Base-by-base conservation (phyloP, 2,888 invertebrate genomes). In the Dendrolimus houi region DNA sequence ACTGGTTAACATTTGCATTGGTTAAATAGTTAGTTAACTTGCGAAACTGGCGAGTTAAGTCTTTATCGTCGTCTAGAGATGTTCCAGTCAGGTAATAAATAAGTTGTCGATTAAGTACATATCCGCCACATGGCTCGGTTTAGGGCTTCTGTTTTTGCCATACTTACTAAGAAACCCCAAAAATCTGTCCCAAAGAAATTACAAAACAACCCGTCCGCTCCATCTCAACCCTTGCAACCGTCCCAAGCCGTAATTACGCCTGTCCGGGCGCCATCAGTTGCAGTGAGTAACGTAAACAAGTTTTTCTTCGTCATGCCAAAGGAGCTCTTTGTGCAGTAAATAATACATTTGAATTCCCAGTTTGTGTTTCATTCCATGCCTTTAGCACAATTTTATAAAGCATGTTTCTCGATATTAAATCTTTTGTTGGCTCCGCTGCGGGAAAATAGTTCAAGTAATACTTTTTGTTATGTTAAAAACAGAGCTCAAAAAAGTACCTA, bases 261-360 rank as follows among this genome's bases (percentile, higher is more conserved):
- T 67, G 72, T 72, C 72, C 68, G 66, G 65, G 61, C 65, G 60
- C 73, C 79, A 78, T 81, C 80, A 81, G 71, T 71, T 79, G 81
- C 84, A 83, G 74, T 74, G 67, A 70, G 60, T 76, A 80, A 79
- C 75, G 74, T 78, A 83, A 83, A 83, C 81, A 85, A 82, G 78
- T 77, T 79, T 75, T 72, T 69, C 75, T 63, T 67, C 65, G 79
- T 79, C 82, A 74, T 79, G 72, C 71, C 77, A 79, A 81, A 83
- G 74, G 72, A 69, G 65, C 60, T 68, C 71, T 79, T 81, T 79
- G 72, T 76, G 58, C 62, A 63, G 69, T 68, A 77, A 75, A 81
- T 81, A 83, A 80, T 77, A 74, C 70, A 73, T 74, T 78, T 74
- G 69, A 72, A 65, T 71, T 68, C 67, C 66, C 58, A 59, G 67